A percentile compares a stretch with the other conserved stretches of the same genome.
Conservation (phyloP, 2,113 vertebrate genomes). For the Elgaria multicarinata region DNA sequence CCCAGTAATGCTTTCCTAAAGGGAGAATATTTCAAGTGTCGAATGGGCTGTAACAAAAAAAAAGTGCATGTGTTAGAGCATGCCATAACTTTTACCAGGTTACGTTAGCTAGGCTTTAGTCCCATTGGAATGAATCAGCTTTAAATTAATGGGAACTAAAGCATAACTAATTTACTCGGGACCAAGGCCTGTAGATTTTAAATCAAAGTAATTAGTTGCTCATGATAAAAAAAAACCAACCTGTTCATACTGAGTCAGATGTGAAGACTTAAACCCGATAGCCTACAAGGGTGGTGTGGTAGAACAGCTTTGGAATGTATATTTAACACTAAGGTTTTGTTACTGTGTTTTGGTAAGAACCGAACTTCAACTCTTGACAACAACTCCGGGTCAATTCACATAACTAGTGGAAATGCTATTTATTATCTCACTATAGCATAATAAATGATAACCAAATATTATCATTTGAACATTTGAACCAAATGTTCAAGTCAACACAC, state of each 20-base stretch:
- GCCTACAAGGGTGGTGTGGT: neutral
- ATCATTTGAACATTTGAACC: no score
- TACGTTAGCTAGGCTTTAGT: neutral
- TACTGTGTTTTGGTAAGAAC: neutral
- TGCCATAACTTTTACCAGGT: neutral
- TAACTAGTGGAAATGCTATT: neutral
- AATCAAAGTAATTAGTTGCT: neutral
- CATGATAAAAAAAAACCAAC: neutral
- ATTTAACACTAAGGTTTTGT: neutral
- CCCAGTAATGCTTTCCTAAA: conserved; percentile 93
- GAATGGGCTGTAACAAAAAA: conserved; percentile 84
- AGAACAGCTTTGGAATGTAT: neutral
- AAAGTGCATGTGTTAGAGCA: neutral
- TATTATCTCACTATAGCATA: neutral
- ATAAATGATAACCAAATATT: neutral
- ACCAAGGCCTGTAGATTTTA: neutral
- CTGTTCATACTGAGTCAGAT: neutral
- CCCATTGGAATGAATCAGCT: neutral
- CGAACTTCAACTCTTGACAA: neutral
- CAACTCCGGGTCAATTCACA: no score
- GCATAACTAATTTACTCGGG: neutral
- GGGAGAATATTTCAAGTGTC: conserved; percentile 88
- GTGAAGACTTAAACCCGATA: neutral
- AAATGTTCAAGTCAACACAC: neutral
- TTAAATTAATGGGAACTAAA: neutral